Evolutionary conservation across 2,888 invertebrate species (phyloP), one percentile per base, ranked within the genome.

Genomic region (Catotricha subobsoleta): DNA sequence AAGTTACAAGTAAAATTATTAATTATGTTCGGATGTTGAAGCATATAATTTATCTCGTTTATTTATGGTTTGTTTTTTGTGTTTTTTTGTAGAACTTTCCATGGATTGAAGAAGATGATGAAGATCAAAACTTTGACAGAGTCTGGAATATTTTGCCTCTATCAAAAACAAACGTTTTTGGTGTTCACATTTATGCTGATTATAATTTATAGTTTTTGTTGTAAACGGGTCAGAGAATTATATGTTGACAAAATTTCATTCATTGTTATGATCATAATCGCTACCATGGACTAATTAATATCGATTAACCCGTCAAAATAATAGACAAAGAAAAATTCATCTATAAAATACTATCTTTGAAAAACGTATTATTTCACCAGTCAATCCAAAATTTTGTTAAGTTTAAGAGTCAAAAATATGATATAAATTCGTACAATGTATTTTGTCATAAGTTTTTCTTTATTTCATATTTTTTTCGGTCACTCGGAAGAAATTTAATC

Each of bases 1-100:
- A 45, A 51, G 5, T 50, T 54, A 34, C 56, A 62, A 48, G 55
- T 54, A 43, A 40, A 9, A 28, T 3, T 9, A 12, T 29, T 5
- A 19, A 3, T 3, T 15, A 15, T 8, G 12, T 12, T 4, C 29
- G 4, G n/a, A 29, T 10, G n/a, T 12, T 29, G 12, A 29, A 8
- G n/a, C 9, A 29, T 12, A 29, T 4, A 29, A 25, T 25, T n/a
- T n/a, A 25, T 25, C 10, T 25, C 25, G 25, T 8, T 8, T 8
- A 25, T 25, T 8, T 8, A 25, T 8, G 10, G 10, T 25, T 8
- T 8, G 25, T 10, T 8, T 8, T 8, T 25, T 25, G 7, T 6
- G 3, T 15, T 15, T 16, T 16, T 15, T 31, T 18, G 3, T n/a
- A 19, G 19, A 5, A 34, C 2, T 34, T 34, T 34, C 10, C 34